Base-by-base conservation (phyloP, 2,113 vertebrate genomes). In the Gobius niger region DNA sequence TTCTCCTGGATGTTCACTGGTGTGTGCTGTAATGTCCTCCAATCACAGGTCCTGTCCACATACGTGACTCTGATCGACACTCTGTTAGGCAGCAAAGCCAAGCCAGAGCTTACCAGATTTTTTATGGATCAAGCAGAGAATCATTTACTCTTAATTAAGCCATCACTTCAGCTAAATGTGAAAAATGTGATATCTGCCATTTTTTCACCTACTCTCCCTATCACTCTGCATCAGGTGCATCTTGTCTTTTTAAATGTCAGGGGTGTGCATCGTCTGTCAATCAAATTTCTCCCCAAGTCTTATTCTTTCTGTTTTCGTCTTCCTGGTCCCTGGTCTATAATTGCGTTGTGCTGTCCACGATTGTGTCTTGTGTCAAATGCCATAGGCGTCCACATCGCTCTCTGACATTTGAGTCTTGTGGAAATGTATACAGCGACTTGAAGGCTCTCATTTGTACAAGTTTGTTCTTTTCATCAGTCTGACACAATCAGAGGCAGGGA, bases 321-420 rank as follows among this genome's bases (percentile, higher is more conserved):
- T 62, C 71, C 51, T 51, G 66, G 72, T 74, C 71, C 68, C 80
- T 65, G 62, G 62, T 76, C 24, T 87, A 87, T 86, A 89, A 87
- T 85, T 76, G 76, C 80, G 76, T 85, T 64, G 64, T 75, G 46
- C 53, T 74, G 63, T 61, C 60, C 63, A 47, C 18, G 57, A 63
- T 12, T 59, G 57, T 65, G 63, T 42, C 47, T 44, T 11, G 68
- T 86, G 83, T 90, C 84, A 84, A 80, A 81, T 79, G 53, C 70
- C 86, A 76, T 77, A 75, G 80, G 87, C 85, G 82, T 88, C 82
- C 84, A 66, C 70, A 71, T 82, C 44, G 51, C 41, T 51, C 67
- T 49, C 59, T 83, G 88, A 86, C 86, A 88, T 90, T 85, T 87
- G 60, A 75, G 63, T 75, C 64, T 68, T 74, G 73, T 87, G 79